Evolutionary conservation across 2,113 vertebrate genomes (phyloP).

Genomic region (Lycaon pictus): DNA sequence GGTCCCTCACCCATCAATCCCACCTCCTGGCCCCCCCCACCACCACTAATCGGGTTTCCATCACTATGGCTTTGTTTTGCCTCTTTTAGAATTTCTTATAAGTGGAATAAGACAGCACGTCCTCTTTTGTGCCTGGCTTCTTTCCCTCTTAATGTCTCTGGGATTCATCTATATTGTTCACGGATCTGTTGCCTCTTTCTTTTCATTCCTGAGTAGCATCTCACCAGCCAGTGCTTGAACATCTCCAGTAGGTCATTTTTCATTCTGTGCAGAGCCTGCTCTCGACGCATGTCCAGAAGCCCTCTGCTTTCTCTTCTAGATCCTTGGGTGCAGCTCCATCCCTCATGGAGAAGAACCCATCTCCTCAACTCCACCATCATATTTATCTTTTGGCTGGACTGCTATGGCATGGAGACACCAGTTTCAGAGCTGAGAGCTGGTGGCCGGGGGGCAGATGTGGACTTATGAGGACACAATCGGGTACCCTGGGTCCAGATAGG

Average conservation of each 20-base stretch:
- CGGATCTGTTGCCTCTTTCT: neutral
- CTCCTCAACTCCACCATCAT: rapidly evolving
- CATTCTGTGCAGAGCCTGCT: neutral
- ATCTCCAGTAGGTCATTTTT: neutral
- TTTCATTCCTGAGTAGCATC: neutral
- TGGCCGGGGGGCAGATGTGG: neutral
- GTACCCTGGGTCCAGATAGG: neutral
- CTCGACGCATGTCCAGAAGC: neutral
- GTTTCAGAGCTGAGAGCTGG: neutral
- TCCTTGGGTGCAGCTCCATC: neutral
- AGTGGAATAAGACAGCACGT: neutral
- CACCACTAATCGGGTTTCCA: neutral
- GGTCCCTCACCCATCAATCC: neutral
- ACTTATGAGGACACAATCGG: neutral
- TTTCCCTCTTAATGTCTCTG: neutral
- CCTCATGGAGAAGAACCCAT: neutral
- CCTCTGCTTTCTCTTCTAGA: neutral
- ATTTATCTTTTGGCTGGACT: neutral
- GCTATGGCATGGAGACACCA: rapidly evolving
- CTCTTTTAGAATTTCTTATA: neutral
- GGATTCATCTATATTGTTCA: no score
- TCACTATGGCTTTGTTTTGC: neutral
- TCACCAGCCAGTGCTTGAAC: neutral
- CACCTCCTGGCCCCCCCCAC: neutral
- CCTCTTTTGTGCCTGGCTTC: neutral